Evolutionary conservation across 2,113 vertebrate genomes (phyloP), one percentile per base, ranked within the genome.

Genomic region (Ellobius talpinus): DNA sequence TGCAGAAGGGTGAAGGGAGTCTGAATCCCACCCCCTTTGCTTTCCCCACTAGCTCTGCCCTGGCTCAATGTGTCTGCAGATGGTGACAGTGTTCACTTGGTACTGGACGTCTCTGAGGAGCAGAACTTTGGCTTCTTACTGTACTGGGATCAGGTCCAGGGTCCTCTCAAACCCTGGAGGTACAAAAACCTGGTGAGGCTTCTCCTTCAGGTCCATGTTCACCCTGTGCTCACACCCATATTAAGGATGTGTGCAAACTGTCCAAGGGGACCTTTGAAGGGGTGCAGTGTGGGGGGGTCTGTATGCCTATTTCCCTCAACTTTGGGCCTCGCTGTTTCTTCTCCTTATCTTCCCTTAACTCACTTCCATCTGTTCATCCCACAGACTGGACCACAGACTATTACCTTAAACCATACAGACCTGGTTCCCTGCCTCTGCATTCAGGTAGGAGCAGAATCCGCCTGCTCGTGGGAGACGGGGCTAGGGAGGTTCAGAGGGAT

Each of bases 371-470:
- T 89, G 55, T 52, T 95, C 94, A 9, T 95, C 26, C 31, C 78
- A 68, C 96, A 98, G 98, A 98, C 96, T 2, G 97, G 97, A 24
- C 96, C 98, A 0, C 97, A 98, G 97, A 98, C 91, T 87, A 98
- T 98, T 63, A 96, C 96, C 33, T 1, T 99, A 89, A 98, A 97
- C 0, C 23, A 92, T 0, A 65, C 97, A 3, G 97, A 98, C 47
- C 97, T 98, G 45, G 95, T 99, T 79, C 98, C 99, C 29, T 99
- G 99, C 95, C 98, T 99, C 96, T 99, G 99, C 92, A 79, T 99
- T 81, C 98, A 99, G 98, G 99, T 99, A 97, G n/a, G 98, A 19
- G n/a, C 84, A 45, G 84, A 96, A 39, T 47, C 36, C 0, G 0
- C 11, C 16, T 0, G 0, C 76, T 31, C 9, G 6, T n/a, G 0